These are phyloP conservation scores for Gorsachius magnificus DNA, from an alignment of 2,797 vertebrate species.

Conservation along the genomic window DNA sequence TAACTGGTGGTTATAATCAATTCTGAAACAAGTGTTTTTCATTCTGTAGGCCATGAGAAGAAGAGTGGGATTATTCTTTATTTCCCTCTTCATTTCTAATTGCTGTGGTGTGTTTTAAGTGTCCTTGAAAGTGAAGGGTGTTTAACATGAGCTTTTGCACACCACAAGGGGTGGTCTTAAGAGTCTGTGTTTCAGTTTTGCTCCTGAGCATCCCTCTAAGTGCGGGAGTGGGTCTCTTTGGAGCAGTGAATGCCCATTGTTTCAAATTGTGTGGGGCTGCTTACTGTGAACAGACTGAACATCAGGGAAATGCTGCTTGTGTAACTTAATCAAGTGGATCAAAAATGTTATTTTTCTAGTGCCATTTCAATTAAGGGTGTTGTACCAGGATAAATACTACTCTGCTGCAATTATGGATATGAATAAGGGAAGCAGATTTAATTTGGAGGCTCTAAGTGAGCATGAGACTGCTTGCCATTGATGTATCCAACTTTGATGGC, in stretches of 20 bases:
- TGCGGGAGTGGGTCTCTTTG: not conserved
- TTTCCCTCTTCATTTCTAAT: not conserved
- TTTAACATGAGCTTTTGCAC: not conserved
- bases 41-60: not conserved
- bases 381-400: not conserved
- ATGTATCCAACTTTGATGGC: not conserved
- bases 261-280: not conserved
- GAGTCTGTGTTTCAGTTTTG: not conserved
- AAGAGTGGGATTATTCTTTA: not conserved
- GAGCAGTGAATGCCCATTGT: not conserved
- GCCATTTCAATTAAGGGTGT: not conserved
- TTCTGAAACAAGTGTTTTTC: not conserved
- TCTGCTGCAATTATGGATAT: not conserved
- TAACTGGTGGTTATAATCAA: not conserved
- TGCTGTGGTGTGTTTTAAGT: not conserved
- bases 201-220: not conserved
- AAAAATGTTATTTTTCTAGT: not conserved
- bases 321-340: not conserved
- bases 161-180: fast-evolving
- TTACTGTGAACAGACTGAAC: not conserved
- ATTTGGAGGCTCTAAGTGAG: not conserved
- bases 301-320: not conserved
- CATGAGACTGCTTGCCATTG: not conserved
- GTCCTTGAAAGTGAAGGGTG: not conserved
- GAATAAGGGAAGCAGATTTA: not conserved